Evolutionary conservation across 2,797 vertebrate genomes (phyloP).

Genomic region (Paramormyrops hopkinsi): DNA sequence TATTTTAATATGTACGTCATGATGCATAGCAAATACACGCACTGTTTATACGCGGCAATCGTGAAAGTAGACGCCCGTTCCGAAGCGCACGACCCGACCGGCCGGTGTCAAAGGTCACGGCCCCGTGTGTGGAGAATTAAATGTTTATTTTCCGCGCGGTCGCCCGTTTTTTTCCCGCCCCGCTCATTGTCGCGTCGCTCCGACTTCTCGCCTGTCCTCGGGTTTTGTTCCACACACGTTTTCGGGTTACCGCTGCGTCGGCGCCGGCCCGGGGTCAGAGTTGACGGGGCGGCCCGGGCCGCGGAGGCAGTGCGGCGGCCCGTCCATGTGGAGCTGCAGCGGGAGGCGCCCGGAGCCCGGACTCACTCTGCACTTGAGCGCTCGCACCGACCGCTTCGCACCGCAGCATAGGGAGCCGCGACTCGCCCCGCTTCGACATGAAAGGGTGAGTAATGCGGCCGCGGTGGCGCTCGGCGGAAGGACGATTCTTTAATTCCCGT

Average conservation of each 20-base stretch:
- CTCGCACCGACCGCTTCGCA: constrained; percentile 42
- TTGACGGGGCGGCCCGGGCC: constrained; percentile 54
- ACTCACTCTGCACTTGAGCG: constrained; percentile 52
- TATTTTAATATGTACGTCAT: not conserved
- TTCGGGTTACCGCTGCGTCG: not conserved
- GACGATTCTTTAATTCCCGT: constrained; percentile 37
- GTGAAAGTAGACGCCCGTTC: not conserved
- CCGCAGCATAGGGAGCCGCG: constrained; percentile 47
- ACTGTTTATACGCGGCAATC: not conserved
- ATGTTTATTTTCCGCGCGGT: not conserved
- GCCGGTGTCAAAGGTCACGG: constrained; percentile 22
- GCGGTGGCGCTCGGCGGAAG: constrained; percentile 43
- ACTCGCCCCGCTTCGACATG: constrained; percentile 62
- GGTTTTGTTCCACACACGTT: not conserved
- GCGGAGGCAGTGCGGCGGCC: constrained; percentile 53
- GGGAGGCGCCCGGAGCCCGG: constrained; percentile 61
- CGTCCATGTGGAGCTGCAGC: constrained; percentile 74
- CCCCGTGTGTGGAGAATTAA: not conserved
- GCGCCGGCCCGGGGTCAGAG: constrained; percentile 54
- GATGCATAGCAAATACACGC: not conserved
- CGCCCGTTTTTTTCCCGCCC: not conserved
- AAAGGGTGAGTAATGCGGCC: constrained; percentile 70
- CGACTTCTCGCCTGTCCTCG: too few species aligned
- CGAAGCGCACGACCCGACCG: not conserved
- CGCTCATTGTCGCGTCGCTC: not conserved